phyloP scores from a whole-genome alignment of 2,113 vertebrate genomes.

The Tonatia bakeri region DNA sequence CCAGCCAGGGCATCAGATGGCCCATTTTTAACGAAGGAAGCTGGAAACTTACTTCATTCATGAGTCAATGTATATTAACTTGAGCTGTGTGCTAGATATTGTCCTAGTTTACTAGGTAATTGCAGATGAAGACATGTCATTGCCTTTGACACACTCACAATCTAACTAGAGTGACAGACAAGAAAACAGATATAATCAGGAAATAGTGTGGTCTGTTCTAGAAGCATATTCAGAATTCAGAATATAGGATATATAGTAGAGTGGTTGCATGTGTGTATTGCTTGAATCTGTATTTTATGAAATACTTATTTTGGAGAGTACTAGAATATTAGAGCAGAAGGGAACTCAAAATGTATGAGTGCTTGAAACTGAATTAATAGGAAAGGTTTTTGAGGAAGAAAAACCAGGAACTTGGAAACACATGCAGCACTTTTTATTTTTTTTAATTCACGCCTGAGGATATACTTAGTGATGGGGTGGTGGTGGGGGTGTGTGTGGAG shows the following conservation, averaged over 20 bases:
- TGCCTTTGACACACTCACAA: background rate
- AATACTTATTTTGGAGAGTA: constrained; percentile 26
- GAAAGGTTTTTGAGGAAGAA: constrained; percentile 14
- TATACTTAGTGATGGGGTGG: too few species aligned
- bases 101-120: background rate
- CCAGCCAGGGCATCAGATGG: background rate
- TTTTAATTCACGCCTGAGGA: too few species aligned
- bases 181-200: background rate
- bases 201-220: constrained; percentile 5
- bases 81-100: background rate
- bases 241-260: background rate
- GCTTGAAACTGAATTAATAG: constrained; percentile 26
- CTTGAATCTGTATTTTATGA: constrained; percentile 8
- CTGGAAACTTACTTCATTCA: background rate
- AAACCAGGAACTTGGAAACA: background rate
- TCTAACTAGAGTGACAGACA: background rate
- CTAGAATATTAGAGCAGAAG: constrained; percentile 13
- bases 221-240: background rate
- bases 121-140: background rate
- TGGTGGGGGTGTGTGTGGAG: too few species aligned
- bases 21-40: constrained; percentile 19
- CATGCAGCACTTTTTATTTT: background rate
- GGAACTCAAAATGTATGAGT: background rate
- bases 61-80: background rate
- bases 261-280: background rate